phyloP scores from a whole-genome alignment of 2,113 vertebrate species.

The Mirza zaza region DNA sequence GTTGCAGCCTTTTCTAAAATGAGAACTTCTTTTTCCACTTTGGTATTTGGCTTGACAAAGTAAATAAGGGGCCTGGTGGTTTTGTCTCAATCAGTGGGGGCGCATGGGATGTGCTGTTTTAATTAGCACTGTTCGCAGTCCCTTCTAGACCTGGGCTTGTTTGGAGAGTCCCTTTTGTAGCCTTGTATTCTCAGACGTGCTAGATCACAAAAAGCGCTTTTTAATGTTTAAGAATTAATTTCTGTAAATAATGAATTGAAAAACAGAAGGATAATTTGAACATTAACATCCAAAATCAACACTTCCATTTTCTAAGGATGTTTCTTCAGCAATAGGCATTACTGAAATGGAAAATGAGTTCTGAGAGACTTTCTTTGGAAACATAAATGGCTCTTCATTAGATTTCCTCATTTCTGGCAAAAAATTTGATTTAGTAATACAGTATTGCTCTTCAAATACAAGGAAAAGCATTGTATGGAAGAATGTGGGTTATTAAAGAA shows the following conservation, averaged over 20 bases:
- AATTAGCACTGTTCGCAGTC: neutral
- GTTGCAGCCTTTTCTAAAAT: neutral
- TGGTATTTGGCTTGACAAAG: neutral
- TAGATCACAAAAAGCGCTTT: neutral
- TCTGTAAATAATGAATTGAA: neutral
- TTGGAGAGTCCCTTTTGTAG: neutral
- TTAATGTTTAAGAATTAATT: slow-evolving; percentile 8
- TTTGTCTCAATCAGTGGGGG: neutral
- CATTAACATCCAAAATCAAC: neutral
- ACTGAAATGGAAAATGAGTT: neutral
- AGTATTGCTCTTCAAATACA: neutral
- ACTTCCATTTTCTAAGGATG: slow-evolving; percentile 22
- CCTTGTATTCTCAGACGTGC: neutral
- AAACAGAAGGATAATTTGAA: neutral
- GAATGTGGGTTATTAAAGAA: neutral
- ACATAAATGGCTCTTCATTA: neutral
- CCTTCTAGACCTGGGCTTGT: neutral
- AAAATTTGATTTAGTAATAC: neutral
- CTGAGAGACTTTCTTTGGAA: slow-evolving; percentile 20
- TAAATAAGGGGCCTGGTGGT: neutral
- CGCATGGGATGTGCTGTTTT: neutral
- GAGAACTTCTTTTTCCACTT: neutral
- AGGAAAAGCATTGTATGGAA: neutral
- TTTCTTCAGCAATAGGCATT: neutral
- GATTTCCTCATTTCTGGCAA: neutral